Base-by-base conservation (phyloP, 2,888 invertebrate genomes). In the Melinaea marsaeus region DNA sequence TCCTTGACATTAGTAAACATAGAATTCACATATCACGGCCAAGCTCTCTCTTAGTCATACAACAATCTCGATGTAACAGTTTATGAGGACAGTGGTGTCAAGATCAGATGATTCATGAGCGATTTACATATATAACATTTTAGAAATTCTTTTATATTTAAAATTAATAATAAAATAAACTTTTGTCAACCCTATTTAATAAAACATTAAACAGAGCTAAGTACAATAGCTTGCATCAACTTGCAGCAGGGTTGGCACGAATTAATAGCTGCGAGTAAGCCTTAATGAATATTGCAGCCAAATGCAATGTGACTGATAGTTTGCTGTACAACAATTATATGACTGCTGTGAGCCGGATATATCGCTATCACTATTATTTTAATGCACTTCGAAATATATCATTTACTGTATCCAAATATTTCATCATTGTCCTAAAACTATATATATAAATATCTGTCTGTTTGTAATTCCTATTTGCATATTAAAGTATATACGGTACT, bases 271-370 rank as follows among this genome's bases (percentile, higher is more conserved):
- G 73, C 75, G 76, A 75, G 75, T 77, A 77, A 85, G 83, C 84
- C 81, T 62, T 89, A 88, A 89, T 89, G 89, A 88, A 88, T 88
- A 87, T 86, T 85, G 89, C 88, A 80, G 77, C 78, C 83, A 81
- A 86, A 85, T 82, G 82, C 84, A 72, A 77, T 80, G 81, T 87
- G 88, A 87, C 70, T 70, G 74, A 71, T 73, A 72, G 69, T 51
- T 70, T 66, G 46, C 55, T 45, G 55, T 58, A 58, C 61, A 46
- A 61, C 63, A 60, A 51, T 51, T 51, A 51, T 51, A 51, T 51
- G 51, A 11, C 51, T 51, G 51, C 51, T 51, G 51, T 42, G 11
- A 42, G 42, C 42, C 2, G 51, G 32, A 51, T 51, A 7, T 51
- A 51, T 51, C 32, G 51, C 32, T 32, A 32, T 51, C 32, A 51